Evolutionary conservation across 2,113 vertebrate species (phyloP).

Genomic region (Osmerus mordax): DNA sequence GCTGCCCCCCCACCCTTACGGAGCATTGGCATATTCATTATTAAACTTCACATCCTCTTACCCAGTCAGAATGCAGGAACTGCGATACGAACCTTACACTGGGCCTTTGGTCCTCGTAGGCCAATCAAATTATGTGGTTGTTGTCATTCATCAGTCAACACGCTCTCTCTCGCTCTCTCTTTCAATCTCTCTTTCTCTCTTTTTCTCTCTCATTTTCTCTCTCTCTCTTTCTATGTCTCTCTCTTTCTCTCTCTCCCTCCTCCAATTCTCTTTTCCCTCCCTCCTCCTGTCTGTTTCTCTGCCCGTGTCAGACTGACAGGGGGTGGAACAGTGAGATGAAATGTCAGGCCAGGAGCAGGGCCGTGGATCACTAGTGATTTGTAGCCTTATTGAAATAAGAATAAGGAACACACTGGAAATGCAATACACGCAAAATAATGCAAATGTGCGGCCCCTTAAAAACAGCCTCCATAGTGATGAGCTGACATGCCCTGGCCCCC

Average conservation of each 20-base stretch:
- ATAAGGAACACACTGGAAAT: slow-evolving; percentile 62
- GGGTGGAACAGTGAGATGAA: slow-evolving; percentile 64
- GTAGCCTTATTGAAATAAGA: slow-evolving; percentile 64
- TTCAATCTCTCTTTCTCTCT: neutral
- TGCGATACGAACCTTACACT: slow-evolving; percentile 76
- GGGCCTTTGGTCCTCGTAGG: slow-evolving; percentile 80
- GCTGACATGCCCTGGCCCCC: slow-evolving; percentile 72
- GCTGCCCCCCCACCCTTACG: slow-evolving; percentile 12
- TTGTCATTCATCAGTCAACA: slow-evolving; percentile 55
- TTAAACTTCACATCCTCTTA: slow-evolving; percentile 68
- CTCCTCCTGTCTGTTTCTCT: slow-evolving; percentile 5
- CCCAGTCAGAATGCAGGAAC: slow-evolving; percentile 60
- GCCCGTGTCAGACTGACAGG: slow-evolving; percentile 47
- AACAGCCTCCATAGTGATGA: slow-evolving; percentile 37
- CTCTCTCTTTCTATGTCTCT: neutral
- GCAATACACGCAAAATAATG: slow-evolving; percentile 70
- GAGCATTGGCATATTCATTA: slow-evolving; percentile 67
- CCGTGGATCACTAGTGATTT: slow-evolving; percentile 66
- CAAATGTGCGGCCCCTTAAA: slow-evolving; percentile 60
- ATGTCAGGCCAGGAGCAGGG: slow-evolving; percentile 56
- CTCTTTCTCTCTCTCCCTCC: slow-evolving; percentile 1
- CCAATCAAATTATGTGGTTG: slow-evolving; percentile 66
- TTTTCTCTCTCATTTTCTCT: neutral
- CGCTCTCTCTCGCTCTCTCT: slow-evolving; percentile 11
- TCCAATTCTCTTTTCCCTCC: neutral